Evolutionary conservation across 2,888 invertebrate genomes (phyloP).

Genomic region (Sclerodermus sp.): DNA sequence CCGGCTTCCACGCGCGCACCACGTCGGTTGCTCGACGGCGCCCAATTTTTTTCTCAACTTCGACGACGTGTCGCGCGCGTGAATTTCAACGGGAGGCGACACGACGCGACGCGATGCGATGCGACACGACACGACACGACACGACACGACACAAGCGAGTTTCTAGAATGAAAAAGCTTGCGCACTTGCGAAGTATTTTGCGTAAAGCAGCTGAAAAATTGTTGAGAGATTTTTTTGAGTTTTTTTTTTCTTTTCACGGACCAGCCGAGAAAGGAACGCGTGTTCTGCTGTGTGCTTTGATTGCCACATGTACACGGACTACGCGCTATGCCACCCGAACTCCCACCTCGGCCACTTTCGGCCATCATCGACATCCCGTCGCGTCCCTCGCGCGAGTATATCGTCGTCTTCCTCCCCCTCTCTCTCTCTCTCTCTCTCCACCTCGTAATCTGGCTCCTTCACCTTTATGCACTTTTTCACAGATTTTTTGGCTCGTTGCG

Average conservation of each 20-base stretch:
- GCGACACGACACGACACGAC: no score
- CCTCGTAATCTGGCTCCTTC: background rate
- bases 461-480: conserved; percentile 1
- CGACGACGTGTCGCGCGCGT: no score
- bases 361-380: conserved; percentile 27
- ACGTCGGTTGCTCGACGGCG: no score
- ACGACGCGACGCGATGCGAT: no score
- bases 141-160: no score
- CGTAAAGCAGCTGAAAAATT: no score
- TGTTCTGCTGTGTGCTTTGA: conserved; percentile 47
- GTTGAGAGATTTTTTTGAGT: no score
- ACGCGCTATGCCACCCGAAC: conserved; percentile 38
- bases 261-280: conserved; percentile 30
- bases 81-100: no score
- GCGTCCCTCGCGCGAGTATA: conserved; percentile 2
- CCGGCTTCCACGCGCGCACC: no score
- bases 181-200: no score
- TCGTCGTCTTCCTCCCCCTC: background rate
- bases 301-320: conserved; percentile 53
- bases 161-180: no score
- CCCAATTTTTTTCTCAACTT: no score
- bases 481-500: conserved; percentile 16
- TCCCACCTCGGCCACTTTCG: conserved; percentile 30
- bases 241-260: conserved; percentile 1
- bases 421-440: conserved; percentile 9